Conservation (phyloP, 2,888 invertebrate species). For the Rhagium mordax region DNA sequence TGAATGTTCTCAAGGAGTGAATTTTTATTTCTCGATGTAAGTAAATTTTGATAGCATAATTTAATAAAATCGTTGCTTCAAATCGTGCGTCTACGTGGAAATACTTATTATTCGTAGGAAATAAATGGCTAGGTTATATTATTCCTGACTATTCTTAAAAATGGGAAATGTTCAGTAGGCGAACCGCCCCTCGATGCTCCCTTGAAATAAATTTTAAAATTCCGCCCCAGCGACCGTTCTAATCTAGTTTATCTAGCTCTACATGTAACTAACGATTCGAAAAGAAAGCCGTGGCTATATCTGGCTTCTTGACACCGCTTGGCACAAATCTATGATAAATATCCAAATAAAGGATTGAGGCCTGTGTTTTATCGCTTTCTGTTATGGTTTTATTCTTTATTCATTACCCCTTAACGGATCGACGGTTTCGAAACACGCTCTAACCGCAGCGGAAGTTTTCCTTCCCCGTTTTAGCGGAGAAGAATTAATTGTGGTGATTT, state of each 20-base stretch:
- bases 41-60: no score
- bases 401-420: slow-evolving; percentile 28
- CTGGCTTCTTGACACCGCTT: slow-evolving; percentile 49
- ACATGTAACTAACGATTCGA: slow-evolving; percentile 18
- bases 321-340: slow-evolving; percentile 52
- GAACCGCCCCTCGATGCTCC: no score
- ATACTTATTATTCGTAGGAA: no score
- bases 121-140: no score
- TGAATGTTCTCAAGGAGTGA: no score
- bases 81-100: no score
- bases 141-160: no score
- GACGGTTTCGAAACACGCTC: slow-evolving; percentile 23
- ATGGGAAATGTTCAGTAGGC: no score
- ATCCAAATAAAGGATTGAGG: slow-evolving; percentile 42
- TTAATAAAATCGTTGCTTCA: no score
- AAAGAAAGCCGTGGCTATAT: slow-evolving; percentile 41
- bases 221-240: neutral
- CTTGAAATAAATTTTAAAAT: no score
- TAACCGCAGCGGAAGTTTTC: slow-evolving; percentile 13
- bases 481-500: slow-evolving; percentile 46
- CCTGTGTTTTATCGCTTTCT: slow-evolving; percentile 14
- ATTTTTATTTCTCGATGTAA: no score
- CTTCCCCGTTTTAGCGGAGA: slow-evolving; percentile 28
- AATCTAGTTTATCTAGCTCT: neutral
- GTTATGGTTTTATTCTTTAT: slow-evolving; percentile 31